phyloP scores from a whole-genome alignment of 1,140 invertebrate species.

The Pseudomyrmex pallidus region DNA sequence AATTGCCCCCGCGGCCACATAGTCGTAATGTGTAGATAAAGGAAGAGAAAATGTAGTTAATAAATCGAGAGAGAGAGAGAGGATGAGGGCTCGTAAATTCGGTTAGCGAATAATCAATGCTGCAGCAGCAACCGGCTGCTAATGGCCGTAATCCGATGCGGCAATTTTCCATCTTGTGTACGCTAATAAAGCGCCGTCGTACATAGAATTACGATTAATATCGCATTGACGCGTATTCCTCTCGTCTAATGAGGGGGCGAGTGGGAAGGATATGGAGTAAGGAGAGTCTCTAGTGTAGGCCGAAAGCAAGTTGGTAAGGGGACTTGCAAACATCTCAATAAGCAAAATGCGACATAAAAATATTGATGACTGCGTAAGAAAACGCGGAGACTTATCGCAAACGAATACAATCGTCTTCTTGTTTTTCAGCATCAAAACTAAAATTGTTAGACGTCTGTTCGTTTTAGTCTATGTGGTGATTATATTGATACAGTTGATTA shows the following conservation, averaged over 20 bases:
- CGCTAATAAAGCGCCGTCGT: conserved; percentile 8
- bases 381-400: too few species aligned
- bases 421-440: too few species aligned
- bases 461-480: too few species aligned
- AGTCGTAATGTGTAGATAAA: neutral
- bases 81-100: neutral
- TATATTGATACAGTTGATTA: too few species aligned
- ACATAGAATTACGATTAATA: neutral
- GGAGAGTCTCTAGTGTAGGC: too few species aligned
- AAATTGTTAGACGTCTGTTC: too few species aligned
- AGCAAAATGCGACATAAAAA: too few species aligned
- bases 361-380: too few species aligned
- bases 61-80: neutral
- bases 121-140: conserved; percentile 2
- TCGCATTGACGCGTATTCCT: neutral
- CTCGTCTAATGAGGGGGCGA: too few species aligned
- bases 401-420: too few species aligned
- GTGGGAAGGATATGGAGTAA: neutral
- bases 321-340: too few species aligned
- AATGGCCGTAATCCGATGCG: conserved; percentile 8
- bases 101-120: conserved; percentile 31
- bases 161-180: conserved; percentile 24
- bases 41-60: conserved; percentile 1
- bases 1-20: neutral
- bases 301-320: too few species aligned